phyloP scores from a whole-genome alignment of 2,797 vertebrate genomes.

The Rhyacichthys aspro region DNA sequence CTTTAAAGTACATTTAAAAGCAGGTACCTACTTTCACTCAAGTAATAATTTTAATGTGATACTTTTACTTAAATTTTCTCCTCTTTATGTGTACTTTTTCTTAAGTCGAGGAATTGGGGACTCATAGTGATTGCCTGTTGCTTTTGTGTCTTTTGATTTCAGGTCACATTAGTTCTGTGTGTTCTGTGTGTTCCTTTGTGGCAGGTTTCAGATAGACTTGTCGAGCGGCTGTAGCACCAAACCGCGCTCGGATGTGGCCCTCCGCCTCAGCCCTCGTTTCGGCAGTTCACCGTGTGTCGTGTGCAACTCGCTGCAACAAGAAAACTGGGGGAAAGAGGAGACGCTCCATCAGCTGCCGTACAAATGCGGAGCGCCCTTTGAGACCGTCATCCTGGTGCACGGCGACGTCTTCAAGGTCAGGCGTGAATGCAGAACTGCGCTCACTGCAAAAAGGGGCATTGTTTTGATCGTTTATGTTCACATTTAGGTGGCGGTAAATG shows the following conservation, averaged over 20 bases:
- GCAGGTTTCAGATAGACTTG: conserved; percentile 94
- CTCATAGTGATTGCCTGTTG: background rate
- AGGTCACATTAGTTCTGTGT: no score
- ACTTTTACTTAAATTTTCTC: no score
- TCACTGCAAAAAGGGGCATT: background rate
- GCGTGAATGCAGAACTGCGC: background rate
- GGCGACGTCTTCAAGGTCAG: conserved; percentile 90
- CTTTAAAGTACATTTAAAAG: no score
- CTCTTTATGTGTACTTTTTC: no score
- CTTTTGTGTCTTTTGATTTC: background rate
- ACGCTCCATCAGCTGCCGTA: conserved; percentile 90
- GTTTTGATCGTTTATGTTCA: background rate
- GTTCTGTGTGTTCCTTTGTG: background rate
- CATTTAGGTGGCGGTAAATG: conserved; percentile 90
- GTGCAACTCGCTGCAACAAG: conserved; percentile 88
- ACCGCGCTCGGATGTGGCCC: conserved; percentile 90
- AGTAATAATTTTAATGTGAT: no score
- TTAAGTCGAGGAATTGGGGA: no score
- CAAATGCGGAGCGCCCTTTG: conserved; percentile 86
- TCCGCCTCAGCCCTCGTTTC: conserved; percentile 94
- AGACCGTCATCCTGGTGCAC: conserved; percentile 88
- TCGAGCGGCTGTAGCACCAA: conserved; percentile 90
- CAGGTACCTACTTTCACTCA: no score
- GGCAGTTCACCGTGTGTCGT: conserved; percentile 81
- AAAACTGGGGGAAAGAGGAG: conserved; percentile 90